Evolutionary conservation across 2,113 vertebrate species (phyloP).

Genomic region (Leucoraja erinaceus): DNA sequence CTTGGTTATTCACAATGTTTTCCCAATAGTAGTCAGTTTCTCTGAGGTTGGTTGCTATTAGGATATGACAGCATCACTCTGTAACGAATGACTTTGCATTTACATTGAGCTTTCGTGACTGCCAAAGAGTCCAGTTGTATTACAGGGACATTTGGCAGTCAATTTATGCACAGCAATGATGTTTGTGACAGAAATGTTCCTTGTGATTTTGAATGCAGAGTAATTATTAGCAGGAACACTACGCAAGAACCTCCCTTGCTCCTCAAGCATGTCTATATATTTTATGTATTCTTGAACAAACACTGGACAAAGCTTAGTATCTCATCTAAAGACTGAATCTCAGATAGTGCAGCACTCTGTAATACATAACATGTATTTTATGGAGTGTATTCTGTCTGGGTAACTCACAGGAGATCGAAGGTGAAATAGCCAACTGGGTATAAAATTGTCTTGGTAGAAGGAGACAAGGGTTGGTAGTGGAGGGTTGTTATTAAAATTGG

Average conservation of each 20-base stretch:
- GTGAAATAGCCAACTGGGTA: too few species aligned
- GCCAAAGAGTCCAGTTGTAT: background rate
- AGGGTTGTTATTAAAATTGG: too few species aligned
- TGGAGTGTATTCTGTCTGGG: too few species aligned
- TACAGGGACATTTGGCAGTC: background rate
- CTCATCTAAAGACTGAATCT: background rate
- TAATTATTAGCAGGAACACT: background rate
- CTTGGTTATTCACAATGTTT: background rate
- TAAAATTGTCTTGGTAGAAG: too few species aligned
- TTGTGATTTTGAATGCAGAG: background rate
- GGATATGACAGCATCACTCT: background rate
- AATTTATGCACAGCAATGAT: background rate
- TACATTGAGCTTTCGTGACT: background rate
- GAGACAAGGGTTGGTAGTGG: too few species aligned
- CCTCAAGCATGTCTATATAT: background rate
- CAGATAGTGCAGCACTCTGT: background rate
- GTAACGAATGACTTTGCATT: background rate
- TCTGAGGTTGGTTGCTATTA: background rate
- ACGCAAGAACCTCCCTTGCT: too few species aligned
- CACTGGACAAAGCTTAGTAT: background rate
- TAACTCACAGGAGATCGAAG: too few species aligned
- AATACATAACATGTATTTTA: too few species aligned
- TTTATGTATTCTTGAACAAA: background rate
- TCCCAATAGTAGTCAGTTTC: background rate
- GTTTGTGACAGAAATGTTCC: background rate